Evolutionary conservation across 2,888 invertebrate species (phyloP).

Genomic region (Drymonia ruficornis): DNA sequence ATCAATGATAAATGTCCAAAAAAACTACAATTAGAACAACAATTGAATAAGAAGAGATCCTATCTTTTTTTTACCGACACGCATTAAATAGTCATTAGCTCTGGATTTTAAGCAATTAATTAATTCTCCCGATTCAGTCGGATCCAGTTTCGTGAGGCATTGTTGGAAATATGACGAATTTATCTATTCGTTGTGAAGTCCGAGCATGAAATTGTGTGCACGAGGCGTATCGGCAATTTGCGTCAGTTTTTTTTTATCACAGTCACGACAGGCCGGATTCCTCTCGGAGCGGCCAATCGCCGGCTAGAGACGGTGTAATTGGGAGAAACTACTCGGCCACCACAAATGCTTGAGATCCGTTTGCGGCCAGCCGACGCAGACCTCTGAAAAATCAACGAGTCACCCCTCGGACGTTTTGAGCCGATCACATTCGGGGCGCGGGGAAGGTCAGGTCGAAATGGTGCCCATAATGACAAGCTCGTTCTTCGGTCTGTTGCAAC

Average conservation of each 20-base stretch:
- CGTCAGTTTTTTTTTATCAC: slow-evolving; percentile 82
- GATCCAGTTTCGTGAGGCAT: slow-evolving; percentile 45
- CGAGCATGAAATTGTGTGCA: slow-evolving; percentile 83
- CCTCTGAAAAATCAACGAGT: slow-evolving; percentile 52
- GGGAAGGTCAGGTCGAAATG: slow-evolving; percentile 56
- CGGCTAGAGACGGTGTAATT: slow-evolving; percentile 80
- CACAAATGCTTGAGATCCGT: slow-evolving; percentile 76
- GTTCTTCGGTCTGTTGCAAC: slow-evolving; percentile 62
- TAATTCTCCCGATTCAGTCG: slow-evolving; percentile 52
- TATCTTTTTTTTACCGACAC: slow-evolving; percentile 51
- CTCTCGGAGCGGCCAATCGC: slow-evolving; percentile 75
- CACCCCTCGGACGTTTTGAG: slow-evolving; percentile 31
- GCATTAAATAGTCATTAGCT: slow-evolving; percentile 67
- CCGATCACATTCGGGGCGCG: slow-evolving; percentile 39
- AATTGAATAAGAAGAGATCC: slow-evolving; percentile 58
- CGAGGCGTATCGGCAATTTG: slow-evolving; percentile 84
- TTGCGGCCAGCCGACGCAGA: slow-evolving; percentile 59
- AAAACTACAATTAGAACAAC: slow-evolving; percentile 67
- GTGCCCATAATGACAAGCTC: slow-evolving; percentile 69
- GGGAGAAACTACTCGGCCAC: slow-evolving; percentile 80
- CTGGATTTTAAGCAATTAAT: slow-evolving; percentile 59
- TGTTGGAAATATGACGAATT: slow-evolving; percentile 79
- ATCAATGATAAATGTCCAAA: slow-evolving; percentile 57
- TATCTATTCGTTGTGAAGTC: slow-evolving; percentile 72
- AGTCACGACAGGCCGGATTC: slow-evolving; percentile 83